phyloP scores from a whole-genome alignment of 2,797 vertebrate species.

The Phrynocephalus vlangalii region DNA sequence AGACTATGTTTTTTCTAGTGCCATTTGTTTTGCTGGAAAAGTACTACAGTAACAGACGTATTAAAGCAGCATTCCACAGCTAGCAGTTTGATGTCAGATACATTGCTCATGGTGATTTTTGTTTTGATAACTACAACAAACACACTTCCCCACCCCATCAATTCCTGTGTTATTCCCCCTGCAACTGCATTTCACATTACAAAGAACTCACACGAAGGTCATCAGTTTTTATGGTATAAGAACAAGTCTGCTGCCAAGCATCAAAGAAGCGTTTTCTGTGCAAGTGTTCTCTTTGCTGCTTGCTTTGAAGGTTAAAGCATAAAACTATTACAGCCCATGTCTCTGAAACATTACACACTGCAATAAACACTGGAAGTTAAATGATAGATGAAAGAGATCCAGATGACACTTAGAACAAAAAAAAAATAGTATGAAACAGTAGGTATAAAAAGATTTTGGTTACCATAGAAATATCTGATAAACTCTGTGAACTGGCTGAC shows the following conservation, averaged over 20 bases:
- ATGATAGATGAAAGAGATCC: slow-evolving; percentile 14
- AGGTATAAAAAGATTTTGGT: background rate
- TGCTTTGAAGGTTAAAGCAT: slow-evolving; percentile 13
- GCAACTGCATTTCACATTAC: background rate
- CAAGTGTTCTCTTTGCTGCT: background rate
- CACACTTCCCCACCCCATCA: background rate
- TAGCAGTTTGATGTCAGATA: background rate
- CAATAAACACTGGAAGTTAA: background rate
- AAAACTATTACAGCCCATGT: background rate
- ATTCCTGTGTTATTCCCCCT: slow-evolving; percentile 7
- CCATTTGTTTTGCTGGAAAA: background rate
- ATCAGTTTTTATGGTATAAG: slow-evolving; percentile 34
- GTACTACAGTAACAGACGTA: background rate
- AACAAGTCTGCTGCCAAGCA: slow-evolving; percentile 26
- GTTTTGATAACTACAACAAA: background rate
- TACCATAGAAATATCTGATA: slow-evolving; percentile 23
- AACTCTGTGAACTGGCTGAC: background rate
- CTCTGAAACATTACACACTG: background rate
- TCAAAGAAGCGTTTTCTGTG: slow-evolving; percentile 1
- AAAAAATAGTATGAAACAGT: background rate
- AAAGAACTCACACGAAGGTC: slow-evolving; percentile 16
- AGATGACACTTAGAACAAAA: background rate
- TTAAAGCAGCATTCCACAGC: background rate
- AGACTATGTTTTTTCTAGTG: background rate
- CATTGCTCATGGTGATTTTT: background rate